Conservation (phyloP, 2,888 invertebrate genomes). For the Himalopsyche anomala region DNA sequence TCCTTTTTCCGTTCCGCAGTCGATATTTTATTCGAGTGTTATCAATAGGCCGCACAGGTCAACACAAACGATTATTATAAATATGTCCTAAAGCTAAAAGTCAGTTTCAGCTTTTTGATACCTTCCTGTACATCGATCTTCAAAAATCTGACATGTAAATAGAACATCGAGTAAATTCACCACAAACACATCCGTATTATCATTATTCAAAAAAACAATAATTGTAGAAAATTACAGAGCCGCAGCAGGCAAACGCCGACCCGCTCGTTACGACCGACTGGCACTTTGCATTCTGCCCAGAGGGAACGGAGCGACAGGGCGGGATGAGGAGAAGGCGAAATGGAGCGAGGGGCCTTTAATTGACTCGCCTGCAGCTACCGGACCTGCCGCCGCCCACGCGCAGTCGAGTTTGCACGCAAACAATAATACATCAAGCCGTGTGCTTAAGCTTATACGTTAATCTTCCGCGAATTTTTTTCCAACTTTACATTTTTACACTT, state of each 20-base stretch:
- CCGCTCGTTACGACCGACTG: slow-evolving; percentile 32
- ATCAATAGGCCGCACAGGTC: no score
- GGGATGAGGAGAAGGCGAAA: background rate
- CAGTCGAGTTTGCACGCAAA: slow-evolving; percentile 16
- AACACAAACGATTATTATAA: no score
- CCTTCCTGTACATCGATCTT: background rate
- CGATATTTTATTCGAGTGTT: no score
- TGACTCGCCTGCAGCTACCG: slow-evolving; percentile 60
- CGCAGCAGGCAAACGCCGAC: slow-evolving; percentile 5
- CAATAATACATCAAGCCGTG: background rate
- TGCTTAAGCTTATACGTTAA: background rate
- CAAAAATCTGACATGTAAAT: slow-evolving; percentile 7
- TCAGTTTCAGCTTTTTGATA: no score
- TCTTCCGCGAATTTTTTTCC: no score
- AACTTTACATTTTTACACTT: no score
- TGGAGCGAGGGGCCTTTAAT: slow-evolving; percentile 50
- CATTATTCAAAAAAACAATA: slow-evolving; percentile 34
- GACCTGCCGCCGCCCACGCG: slow-evolving; percentile 55
- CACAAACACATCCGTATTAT: background rate
- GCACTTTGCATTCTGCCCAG: slow-evolving; percentile 56
- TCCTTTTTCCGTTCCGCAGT: no score
- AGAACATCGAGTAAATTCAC: background rate
- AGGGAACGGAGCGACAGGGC: slow-evolving; percentile 12
- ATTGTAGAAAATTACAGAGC: slow-evolving; percentile 38
- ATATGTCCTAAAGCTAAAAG: no score